Base-by-base conservation (phyloP, 2,797 vertebrate genomes). In the Merluccius polli region DNA sequence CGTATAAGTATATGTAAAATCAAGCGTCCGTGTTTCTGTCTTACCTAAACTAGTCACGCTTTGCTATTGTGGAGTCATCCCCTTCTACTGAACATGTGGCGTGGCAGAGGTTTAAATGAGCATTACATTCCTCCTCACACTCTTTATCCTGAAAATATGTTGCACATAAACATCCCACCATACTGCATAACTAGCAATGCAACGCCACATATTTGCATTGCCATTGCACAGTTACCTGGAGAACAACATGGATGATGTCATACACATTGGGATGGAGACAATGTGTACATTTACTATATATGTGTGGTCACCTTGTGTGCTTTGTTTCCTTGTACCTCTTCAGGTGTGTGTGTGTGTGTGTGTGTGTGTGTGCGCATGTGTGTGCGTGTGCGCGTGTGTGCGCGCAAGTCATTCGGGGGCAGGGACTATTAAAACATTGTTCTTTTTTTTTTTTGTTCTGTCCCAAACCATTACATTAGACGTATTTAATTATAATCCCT, bases 291-390 rank as follows among this genome's bases (percentile, higher is more conserved):
- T 7, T 38, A 12, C 11, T 38, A 1, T 38, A 12, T 38, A 12
- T 63, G 59, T 63, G n/a, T 63, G 59, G n/a, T 59, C 48, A 59
- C 48, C 48, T n/a, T 68, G 27, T 59, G 52, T 30, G 65, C 65
- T 68, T 68, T 68, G 12, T 30, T 68, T 30, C 24, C 29, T 30
- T 68, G 65, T 30, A 68, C 65, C 52, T 11, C 24, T 29, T 29
- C 27, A 1, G 8, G 44, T 52, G 44, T 52, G 44, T 52, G 44
- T 52, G 44, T 52, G 44, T 52, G 16, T 52, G 44, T 52, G 44
- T 52, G 44, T 52, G 44, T 52, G 44, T 68, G 65, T 68, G 65
- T 27, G 29, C 12, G 29, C 30, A 27, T 52, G 44, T 52, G 44
- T 21, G 44, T 52, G 44, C 7, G 44, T 52, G 44, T 44, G 41